These are phyloP conservation scores for Dascillus cervinus DNA, from an alignment of 2,888 invertebrate genomes.

Conservation along the genomic window DNA sequence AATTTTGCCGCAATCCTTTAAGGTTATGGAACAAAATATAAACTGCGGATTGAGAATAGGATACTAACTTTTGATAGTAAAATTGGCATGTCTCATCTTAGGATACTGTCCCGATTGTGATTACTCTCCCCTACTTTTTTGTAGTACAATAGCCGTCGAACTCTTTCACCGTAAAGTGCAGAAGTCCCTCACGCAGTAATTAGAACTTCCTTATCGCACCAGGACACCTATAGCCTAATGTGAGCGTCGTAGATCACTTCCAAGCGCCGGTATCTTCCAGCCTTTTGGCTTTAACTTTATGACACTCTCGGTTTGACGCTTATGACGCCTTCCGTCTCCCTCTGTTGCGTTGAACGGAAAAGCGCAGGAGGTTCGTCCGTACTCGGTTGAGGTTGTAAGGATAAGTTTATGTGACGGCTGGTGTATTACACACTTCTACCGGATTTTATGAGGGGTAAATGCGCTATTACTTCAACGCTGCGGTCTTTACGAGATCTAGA, in stretches of 20 bases:
- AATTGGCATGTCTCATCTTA: too few species aligned
- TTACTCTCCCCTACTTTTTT: too few species aligned
- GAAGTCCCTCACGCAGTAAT: conserved; percentile 24
- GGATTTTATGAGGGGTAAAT: conserved; percentile 43
- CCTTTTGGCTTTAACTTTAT: conserved; percentile 38
- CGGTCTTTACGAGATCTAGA: conserved; percentile 39
- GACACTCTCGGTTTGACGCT: conserved; percentile 42
- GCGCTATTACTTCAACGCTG: conserved; percentile 41
- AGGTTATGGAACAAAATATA: too few species aligned
- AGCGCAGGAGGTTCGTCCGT: conserved; percentile 22
- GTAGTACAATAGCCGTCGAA: conserved; percentile 24
- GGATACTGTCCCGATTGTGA: too few species aligned
- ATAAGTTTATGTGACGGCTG: conserved; percentile 43
- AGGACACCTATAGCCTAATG: conserved; percentile 29
- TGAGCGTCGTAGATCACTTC: conserved; percentile 30
- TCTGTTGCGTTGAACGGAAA: conserved; percentile 22
- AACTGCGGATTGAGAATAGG: too few species aligned
- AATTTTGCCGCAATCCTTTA: too few species aligned
- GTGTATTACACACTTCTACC: conserved; percentile 44
- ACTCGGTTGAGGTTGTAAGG: conserved; percentile 28
- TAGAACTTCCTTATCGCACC: conserved; percentile 31
- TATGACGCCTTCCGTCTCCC: conserved; percentile 36
- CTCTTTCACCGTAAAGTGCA: conserved; percentile 15
- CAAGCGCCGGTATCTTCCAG: conserved; percentile 31
- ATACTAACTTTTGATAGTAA: too few species aligned